Evolutionary conservation across 1,140 invertebrate species (phyloP), one percentile per base, ranked within the genome.

Genomic region (Zaprionus lachaisei): DNA sequence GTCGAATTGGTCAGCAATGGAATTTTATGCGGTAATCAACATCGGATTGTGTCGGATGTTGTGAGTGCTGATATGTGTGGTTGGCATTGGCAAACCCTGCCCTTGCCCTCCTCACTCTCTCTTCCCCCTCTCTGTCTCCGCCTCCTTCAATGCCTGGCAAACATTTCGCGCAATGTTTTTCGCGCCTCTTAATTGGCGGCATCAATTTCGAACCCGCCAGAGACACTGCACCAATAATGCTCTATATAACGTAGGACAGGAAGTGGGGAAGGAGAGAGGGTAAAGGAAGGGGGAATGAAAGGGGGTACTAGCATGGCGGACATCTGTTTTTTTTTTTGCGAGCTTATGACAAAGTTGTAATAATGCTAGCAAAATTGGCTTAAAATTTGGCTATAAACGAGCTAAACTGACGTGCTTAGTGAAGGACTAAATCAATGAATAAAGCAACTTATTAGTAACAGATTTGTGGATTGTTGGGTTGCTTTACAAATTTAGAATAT

Each of bases 11-110:
- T 24, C 56, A 58, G 66, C 76, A 79, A 64, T 78, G 67, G 80
- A 83, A 81, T 87, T 89, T 89, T 87, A 89, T 87, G 84, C 78
- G 78, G 84, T 87, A 87, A 87, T 87, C 83, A 87, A 87, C 84
- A 87, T 75, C 71, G 84, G 83, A 89, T 83, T 87, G 83, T 84
- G 78, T 83, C 81, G 80, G 67, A 78, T 87, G 80, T 80, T 70
- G 62, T 60, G 80, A 86, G 84, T 84, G 84, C 77, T 87, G 83
- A 87, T 87, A 74, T 83, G 84, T 80, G 81, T 83, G 80, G 60
- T 76, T 69, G 72, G 69, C 74, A 57, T 57, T 65, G 38, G 44
- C 54, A 7, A 44, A n/a, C 41, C 7, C 1, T 14, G 5, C n/a
- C 17, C 41, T n/a, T 2, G 2, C 41, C 41, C 2, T 14, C 24